A percentile compares a stretch with the other conserved stretches of the same genome.
These are phyloP conservation scores for Lasioglossum marginatum DNA, from an alignment of 2,888 invertebrate genomes.

Conservation along the genomic window DNA sequence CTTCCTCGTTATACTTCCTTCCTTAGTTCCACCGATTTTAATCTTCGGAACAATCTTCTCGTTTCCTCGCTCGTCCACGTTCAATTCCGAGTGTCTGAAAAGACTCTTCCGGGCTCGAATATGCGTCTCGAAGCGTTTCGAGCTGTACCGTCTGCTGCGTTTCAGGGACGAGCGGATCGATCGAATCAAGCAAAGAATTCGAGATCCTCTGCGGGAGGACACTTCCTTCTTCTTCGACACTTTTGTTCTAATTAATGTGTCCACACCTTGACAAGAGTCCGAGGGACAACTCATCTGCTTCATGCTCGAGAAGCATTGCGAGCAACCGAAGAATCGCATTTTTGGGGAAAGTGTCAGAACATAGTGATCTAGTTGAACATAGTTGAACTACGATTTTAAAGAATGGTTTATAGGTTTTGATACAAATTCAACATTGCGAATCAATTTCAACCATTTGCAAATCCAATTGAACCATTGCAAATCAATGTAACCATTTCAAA, in stretches of 20 bases:
- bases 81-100: neutral
- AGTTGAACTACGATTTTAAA: neutral
- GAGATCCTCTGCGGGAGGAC: conserved; percentile 40
- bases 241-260: conserved; percentile 79
- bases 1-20: conserved; percentile 36
- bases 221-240: conserved; percentile 64
- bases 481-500: too few species aligned
- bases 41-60: neutral
- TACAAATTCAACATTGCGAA: too few species aligned
- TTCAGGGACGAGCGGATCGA: conserved; percentile 68
- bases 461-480: too few species aligned
- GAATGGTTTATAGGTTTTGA: neutral
- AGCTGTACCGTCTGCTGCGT: conserved; percentile 43
- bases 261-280: conserved; percentile 62
- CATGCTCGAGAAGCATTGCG: conserved; percentile 39
- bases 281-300: neutral
- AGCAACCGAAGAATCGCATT: conserved; percentile 59
- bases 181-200: conserved; percentile 69
- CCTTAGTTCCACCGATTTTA: conserved; percentile 19
- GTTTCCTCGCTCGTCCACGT: neutral
- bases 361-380: neutral
- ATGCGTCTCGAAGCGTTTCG: conserved; percentile 59
- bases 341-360: neutral
- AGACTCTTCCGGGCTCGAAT: conserved; percentile 41
- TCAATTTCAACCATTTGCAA: too few species aligned